Evolutionary conservation across 2,113 vertebrate species (phyloP).

Genomic region (Triplophysa rosa): DNA sequence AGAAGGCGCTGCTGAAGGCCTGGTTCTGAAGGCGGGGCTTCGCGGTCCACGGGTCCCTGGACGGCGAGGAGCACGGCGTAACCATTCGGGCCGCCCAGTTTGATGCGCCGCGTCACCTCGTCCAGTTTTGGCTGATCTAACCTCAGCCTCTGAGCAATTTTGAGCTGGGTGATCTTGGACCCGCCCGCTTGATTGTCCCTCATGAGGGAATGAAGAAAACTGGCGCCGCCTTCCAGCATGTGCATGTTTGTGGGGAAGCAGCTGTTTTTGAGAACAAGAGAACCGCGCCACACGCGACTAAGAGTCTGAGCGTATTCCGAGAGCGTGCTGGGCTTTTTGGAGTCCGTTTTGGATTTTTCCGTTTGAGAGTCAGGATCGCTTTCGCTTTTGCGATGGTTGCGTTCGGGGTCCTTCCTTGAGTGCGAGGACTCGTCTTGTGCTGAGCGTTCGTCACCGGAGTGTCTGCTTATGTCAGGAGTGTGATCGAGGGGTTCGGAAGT

Average conservation of each 20-base stretch:
- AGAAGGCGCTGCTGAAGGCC: slow-evolving; percentile 94
- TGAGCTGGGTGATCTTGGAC: slow-evolving; percentile 85
- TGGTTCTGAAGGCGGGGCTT: slow-evolving; percentile 76
- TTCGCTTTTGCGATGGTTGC: slow-evolving; percentile 82
- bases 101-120: slow-evolving; percentile 91
- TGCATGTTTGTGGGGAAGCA: slow-evolving; percentile 95
- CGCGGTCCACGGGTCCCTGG: slow-evolving; percentile 79
- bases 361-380: slow-evolving; percentile 66
- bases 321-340: slow-evolving; percentile 80
- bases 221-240: slow-evolving; percentile 88
- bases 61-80: slow-evolving; percentile 91
- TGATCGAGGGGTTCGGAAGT: slow-evolving; percentile 80
- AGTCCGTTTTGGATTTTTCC: slow-evolving; percentile 75
- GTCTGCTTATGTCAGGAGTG: slow-evolving; percentile 72
- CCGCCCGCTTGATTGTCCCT: slow-evolving; percentile 77
- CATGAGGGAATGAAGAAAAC: slow-evolving; percentile 83
- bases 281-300: slow-evolving; percentile 89
- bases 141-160: slow-evolving; percentile 95
- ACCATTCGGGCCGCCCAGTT: slow-evolving; percentile 87
- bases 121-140: slow-evolving; percentile 96
- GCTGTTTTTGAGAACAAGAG: slow-evolving; percentile 96
- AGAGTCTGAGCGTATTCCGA: slow-evolving; percentile 88
- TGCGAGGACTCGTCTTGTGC: slow-evolving; percentile 48
- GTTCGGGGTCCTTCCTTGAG: slow-evolving; percentile 76
- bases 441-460: slow-evolving; percentile 43